Percentiles rank a stretch among this genome's conserved stretches.
Evolutionary conservation across 2,888 invertebrate species (phyloP).

Genomic region (Acanthopleura granulata): DNA sequence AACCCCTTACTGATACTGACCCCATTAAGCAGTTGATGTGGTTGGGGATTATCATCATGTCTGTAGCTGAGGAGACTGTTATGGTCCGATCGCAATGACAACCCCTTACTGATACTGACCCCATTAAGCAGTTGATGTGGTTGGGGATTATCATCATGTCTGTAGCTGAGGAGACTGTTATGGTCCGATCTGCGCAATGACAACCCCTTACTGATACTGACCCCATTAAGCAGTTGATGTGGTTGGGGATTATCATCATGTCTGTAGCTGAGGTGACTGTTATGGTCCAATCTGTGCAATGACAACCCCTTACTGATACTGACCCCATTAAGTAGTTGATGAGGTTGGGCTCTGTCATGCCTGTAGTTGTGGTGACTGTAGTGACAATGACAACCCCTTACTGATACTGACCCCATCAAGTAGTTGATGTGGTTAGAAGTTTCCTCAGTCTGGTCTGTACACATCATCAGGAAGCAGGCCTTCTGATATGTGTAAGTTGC

Average conservation of each 20-base stretch:
- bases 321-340: conserved; percentile 80
- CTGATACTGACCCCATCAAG: conserved; percentile 77
- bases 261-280: conserved; percentile 63
- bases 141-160: conserved; percentile 63
- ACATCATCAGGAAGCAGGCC: conserved; percentile 85
- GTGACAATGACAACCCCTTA: background rate
- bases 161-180: too few relatives aligned
- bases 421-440: conserved; percentile 74
- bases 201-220: conserved; percentile 64
- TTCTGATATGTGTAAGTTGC: conserved; percentile 93
- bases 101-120: background rate
- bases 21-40: conserved; percentile 79
- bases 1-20: conserved; percentile 72
- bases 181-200: too few relatives aligned
- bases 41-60: conserved; percentile 67
- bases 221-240: conserved; percentile 79
- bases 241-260: conserved; percentile 60
- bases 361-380: too few relatives aligned
- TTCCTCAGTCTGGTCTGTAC: conserved; percentile 72
- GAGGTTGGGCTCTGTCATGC: conserved; percentile 69
- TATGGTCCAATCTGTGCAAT: too few relatives aligned
- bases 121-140: background rate
- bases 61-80: too few relatives aligned
- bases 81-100: too few relatives aligned
- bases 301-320: conserved; percentile 36